Base-by-base conservation (phyloP, 2,888 invertebrate species). In the Aphidoletes aphidimyza region DNA sequence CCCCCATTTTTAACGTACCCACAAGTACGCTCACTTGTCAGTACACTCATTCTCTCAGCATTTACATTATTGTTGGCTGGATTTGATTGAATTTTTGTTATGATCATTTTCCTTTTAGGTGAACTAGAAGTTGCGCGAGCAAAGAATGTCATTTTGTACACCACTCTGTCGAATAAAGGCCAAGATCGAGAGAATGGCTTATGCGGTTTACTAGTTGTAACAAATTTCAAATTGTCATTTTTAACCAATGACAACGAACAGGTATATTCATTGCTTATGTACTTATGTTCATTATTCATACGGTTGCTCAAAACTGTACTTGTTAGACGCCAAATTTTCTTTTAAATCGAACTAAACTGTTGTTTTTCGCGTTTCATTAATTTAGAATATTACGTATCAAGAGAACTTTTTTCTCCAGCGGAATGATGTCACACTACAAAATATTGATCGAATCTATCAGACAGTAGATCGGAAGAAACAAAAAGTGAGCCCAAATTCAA, bases 171-270 rank as follows among this genome's bases (percentile, higher is more conserved):
- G 34, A 89, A 89, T 54, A 88, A 89, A 84, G 88, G 88, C 22
- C 87, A 87, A n/a, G 94, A 94, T 87, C 95, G 95, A 87, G 92
- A 94, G 86, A 95, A 95, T 88, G 96, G 96, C 85, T 93, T 94
- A 85, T 94, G 94, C 86, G 98, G 98, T 0, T 92, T 94, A 39
- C 91, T 98, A 85, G 95, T 95, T 88, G 94, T 98, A 86, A 98
- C 98, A 85, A 98, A 97, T 91, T 98, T 97, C 89, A 96, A 97
- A 90, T 91, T 98, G 42, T 94, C 96, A 39, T 98, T 98, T 91
- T 93, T 96, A 85, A 95, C 96, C 34, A 92, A 93, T 37, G 93
- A 92, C 59, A 90, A 90, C 86, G 91, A 81, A 11, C 81, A 81
- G 81, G 81, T 81, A 6, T 8, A 30, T 14, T 14, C 39, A 81